Percentiles rank a stretch among this genome's conserved stretches.
These are phyloP conservation scores for Pseudochromis fuscus DNA, from an alignment of 2,797 vertebrate species.

Conservation along the genomic window DNA sequence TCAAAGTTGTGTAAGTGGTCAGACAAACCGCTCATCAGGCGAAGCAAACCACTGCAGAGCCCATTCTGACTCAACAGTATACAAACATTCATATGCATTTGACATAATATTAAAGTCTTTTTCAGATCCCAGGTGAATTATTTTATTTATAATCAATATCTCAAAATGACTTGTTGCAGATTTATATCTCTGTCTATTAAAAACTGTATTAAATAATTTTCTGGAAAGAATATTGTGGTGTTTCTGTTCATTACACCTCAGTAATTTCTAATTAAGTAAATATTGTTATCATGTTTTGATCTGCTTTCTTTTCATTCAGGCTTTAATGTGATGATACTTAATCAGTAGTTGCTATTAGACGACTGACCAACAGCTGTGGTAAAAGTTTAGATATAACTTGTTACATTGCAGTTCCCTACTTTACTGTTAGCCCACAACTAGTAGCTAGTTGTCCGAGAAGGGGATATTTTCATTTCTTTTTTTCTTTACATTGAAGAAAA, in stretches of 20 bases:
- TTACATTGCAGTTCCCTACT: neutral
- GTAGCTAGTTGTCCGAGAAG: no score
- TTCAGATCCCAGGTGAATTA: slow-evolving; percentile 18
- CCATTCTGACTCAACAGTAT: slow-evolving; percentile 20
- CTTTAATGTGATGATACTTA: neutral
- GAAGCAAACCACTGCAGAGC: neutral
- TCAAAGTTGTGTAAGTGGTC: neutral
- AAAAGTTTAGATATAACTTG: neutral
- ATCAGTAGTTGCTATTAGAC: neutral
- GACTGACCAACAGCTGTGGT: neutral
- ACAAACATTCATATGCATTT: slow-evolving; percentile 16
- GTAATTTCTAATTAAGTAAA: neutral
- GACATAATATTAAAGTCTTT: slow-evolving; percentile 20
- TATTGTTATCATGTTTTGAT: neutral
- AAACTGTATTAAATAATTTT: slow-evolving; percentile 13
- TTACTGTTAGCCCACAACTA: neutral
- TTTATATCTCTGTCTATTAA: neutral
- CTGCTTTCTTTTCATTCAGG: neutral
- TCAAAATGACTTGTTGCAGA: slow-evolving; percentile 20
- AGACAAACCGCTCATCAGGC: neutral
- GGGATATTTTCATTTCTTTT: no score
- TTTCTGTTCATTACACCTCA: neutral
- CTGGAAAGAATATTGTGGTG: neutral
- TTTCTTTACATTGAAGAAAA: no score
- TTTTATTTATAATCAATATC: slow-evolving; percentile 49